Evolutionary conservation across 2,113 vertebrate species (phyloP).

Genomic region (Pavo muticus): DNA sequence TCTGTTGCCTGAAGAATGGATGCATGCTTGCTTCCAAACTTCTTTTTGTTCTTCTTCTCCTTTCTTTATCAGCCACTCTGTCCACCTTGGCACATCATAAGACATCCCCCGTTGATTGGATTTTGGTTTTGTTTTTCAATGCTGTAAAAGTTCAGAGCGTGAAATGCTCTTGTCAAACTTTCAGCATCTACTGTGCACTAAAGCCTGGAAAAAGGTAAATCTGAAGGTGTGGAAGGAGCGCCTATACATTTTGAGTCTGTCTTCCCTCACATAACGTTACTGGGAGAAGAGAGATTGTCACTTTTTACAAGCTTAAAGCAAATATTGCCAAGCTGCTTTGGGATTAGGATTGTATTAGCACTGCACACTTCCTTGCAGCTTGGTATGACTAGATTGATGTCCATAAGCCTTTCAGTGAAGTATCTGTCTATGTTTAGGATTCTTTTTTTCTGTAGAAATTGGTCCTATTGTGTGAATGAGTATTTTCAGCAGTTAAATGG

Average conservation of each 20-base stretch:
- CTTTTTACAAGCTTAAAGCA: background rate
- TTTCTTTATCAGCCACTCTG: background rate
- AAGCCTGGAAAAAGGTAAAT: background rate
- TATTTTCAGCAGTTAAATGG: background rate
- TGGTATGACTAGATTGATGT: background rate
- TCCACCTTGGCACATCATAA: fast-evolving
- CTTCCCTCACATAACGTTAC: background rate
- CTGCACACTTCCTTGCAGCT: background rate
- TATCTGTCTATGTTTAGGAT: background rate
- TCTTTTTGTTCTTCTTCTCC: background rate
- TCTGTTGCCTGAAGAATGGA: background rate
- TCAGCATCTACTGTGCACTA: background rate
- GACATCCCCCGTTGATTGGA: background rate
- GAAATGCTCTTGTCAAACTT: background rate
- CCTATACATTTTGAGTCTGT: background rate
- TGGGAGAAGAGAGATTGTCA: background rate
- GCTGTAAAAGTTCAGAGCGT: background rate
- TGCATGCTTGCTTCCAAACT: background rate
- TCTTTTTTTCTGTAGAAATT: background rate
- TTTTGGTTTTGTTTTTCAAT: background rate
- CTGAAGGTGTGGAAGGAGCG: background rate
- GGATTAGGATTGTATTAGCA: background rate
- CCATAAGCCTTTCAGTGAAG: background rate
- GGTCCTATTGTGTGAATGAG: background rate
- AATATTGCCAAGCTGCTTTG: background rate